These are phyloP conservation scores for Muscicapa comitata DNA, from an alignment of 2,797 vertebrate species.

Conservation along the genomic window DNA sequence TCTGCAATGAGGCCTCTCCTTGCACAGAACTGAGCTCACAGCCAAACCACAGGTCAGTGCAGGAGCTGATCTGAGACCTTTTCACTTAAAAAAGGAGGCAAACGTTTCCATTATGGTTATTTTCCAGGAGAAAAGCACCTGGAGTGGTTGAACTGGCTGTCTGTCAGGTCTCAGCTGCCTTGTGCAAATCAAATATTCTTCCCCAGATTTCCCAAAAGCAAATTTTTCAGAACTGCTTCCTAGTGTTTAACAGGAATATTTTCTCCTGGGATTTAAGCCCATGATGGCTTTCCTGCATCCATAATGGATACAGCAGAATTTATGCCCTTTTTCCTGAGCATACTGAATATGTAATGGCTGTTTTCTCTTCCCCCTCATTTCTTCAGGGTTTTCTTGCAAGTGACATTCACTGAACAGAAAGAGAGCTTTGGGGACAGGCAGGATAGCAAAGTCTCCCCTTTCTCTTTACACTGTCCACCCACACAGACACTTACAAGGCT, in stretches of 20 bases:
- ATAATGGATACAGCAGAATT: not conserved
- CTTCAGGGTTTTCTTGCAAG: not conserved
- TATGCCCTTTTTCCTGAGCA: not conserved
- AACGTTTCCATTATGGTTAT: not conserved
- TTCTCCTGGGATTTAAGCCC: not conserved
- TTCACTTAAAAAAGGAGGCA: not conserved
- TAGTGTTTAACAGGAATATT: not conserved
- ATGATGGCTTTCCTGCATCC: not conserved
- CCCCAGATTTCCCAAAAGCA: not conserved
- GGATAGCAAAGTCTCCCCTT: not conserved
- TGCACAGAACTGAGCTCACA: not conserved
- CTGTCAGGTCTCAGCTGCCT: not conserved
- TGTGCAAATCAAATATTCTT: not conserved
- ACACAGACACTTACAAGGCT: not conserved
- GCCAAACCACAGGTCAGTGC: not conserved
- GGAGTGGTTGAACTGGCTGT: not conserved
- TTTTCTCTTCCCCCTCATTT: not conserved
- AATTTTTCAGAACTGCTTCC: not conserved
- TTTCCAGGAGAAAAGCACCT: not conserved
- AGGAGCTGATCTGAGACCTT: not conserved
- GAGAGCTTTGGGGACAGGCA: not conserved
- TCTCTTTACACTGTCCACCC: not conserved
- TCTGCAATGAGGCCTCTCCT: not conserved
- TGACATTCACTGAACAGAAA: not conserved
- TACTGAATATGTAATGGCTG: not conserved